A percentile compares a stretch with the other conserved stretches of the same genome.
Evolutionary conservation across 2,797 vertebrate species (phyloP).

Genomic region (Sebastolobus alascanus): DNA sequence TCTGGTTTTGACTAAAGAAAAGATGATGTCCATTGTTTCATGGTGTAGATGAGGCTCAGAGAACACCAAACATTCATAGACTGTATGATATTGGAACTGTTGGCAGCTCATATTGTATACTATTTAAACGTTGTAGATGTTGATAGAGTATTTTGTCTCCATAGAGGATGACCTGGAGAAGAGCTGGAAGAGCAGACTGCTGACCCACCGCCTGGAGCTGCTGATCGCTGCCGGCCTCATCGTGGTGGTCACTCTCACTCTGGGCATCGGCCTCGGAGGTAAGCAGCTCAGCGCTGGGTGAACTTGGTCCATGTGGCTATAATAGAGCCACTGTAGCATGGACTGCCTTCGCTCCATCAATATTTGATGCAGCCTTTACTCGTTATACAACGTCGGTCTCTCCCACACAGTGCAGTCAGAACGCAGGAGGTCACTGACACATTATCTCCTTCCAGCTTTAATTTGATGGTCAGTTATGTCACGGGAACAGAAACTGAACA

Average conservation of each 20-base stretch:
- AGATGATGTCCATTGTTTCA: not conserved
- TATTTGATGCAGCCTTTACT: conserved; percentile 63
- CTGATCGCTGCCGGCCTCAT: conserved; percentile 63
- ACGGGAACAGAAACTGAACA: not conserved
- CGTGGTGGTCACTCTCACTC: conserved; percentile 53
- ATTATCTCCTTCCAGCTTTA: not conserved
- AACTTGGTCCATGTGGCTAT: conserved; percentile 4
- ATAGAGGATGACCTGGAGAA: conserved; percentile 75
- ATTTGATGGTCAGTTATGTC: not conserved
- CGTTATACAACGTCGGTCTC: conserved; percentile 35
- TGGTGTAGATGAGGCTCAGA: not conserved
- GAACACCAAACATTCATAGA: not conserved
- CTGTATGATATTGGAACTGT: not conserved
- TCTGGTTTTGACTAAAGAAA: not conserved
- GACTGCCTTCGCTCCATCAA: conserved; percentile 45
- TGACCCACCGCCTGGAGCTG: conserved; percentile 72
- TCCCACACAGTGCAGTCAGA: not conserved
- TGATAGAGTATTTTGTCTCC: not conserved
- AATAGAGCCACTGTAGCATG: conserved; percentile 34
- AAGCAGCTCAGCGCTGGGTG: conserved; percentile 34
- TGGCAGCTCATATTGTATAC: not conserved
- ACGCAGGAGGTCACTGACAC: not conserved
- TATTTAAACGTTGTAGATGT: not conserved
- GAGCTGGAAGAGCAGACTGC: conserved; percentile 64
- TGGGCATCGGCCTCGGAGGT: conserved; percentile 85